Percentiles rank a stretch among this genome's conserved stretches.
These are phyloP conservation scores for Sarotherodon lohbergeri DNA, from an alignment of 2,113 vertebrate species.

Conservation along the genomic window DNA sequence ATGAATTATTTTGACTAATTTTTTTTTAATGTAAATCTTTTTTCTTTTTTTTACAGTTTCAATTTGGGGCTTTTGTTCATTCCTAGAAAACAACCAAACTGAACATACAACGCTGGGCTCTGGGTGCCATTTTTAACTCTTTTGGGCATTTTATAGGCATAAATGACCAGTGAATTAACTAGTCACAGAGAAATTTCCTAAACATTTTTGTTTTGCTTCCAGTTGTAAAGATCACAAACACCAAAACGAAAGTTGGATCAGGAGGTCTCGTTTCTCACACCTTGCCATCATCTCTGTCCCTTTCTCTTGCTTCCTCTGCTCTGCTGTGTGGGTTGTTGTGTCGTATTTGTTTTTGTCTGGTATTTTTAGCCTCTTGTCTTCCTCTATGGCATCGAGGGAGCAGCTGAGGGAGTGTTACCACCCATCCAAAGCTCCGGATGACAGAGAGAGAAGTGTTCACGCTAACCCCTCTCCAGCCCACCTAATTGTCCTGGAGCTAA, in stretches of 20 bases:
- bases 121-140: background rate
- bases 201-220: background rate
- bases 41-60: background rate
- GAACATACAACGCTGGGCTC: background rate
- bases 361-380: slow-evolving; percentile 62
- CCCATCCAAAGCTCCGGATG: slow-evolving; percentile 30
- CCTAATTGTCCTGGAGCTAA: slow-evolving; percentile 46
- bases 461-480: slow-evolving; percentile 10
- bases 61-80: background rate
- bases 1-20: background rate
- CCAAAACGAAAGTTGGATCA: background rate
- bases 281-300: background rate
- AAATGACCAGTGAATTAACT: background rate
- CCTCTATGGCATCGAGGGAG: background rate
- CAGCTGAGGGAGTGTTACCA: slow-evolving; percentile 34
- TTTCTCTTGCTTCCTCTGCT: background rate
- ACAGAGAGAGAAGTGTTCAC: slow-evolving; percentile 22
- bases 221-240: background rate
- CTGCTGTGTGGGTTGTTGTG: slow-evolving; percentile 13
- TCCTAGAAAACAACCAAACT: background rate
- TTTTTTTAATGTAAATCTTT: background rate
- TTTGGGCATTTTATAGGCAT: background rate
- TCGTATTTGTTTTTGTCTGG: slow-evolving; percentile 22
- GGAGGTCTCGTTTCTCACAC: background rate
- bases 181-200: background rate